Base-by-base conservation (phyloP, 2,888 invertebrate genomes). In the Lottia gigantea region DNA sequence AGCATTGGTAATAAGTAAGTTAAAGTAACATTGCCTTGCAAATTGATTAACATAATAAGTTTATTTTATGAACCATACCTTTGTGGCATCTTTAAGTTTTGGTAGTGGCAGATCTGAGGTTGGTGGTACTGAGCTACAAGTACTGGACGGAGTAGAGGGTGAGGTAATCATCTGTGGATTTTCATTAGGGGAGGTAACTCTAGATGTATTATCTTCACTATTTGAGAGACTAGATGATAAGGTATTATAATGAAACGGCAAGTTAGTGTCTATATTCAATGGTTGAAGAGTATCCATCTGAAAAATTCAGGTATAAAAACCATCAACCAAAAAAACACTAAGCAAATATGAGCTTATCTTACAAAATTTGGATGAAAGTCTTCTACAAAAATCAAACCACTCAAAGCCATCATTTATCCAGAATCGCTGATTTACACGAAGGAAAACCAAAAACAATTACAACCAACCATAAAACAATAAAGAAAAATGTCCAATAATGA, bases 71-170 rank as follows among this genome's bases (percentile, higher is more conserved):
- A 11, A 55, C 12, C 0, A 3, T 55, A 55, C 55, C 55, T 55
- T 55, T 8, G 19, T 55, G 55, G 55, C 55, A 55, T 55, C 55
- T 55, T 55, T 55, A 12, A 55, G 55, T 55, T 55, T 55, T 19
- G 23, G 55, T 55, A 55, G 55, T 23, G 55, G 55, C 23, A 23
- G 55, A 55, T 55, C 55, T 55, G 23, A 55, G 55, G 55, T 55
- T 23, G 55, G 55, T 40, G 40, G 40, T 40, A 40, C 7, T 40
- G 40, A 40, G 40, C 40, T 40, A 40, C 40, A 40, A 55, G 19
- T 55, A 55, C 55, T 55, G 55, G 55, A 55, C 55, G 55, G 55
- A 55, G 55, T 55, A 19, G 55, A 55, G 11, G 55, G 55, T 55
- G 55, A 55, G 55, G 55, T 55, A 55, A 55, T 19, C 23, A 55